These are phyloP conservation scores for Achroia grisella DNA, from an alignment of 1,140 invertebrate species.

Conservation along the genomic window DNA sequence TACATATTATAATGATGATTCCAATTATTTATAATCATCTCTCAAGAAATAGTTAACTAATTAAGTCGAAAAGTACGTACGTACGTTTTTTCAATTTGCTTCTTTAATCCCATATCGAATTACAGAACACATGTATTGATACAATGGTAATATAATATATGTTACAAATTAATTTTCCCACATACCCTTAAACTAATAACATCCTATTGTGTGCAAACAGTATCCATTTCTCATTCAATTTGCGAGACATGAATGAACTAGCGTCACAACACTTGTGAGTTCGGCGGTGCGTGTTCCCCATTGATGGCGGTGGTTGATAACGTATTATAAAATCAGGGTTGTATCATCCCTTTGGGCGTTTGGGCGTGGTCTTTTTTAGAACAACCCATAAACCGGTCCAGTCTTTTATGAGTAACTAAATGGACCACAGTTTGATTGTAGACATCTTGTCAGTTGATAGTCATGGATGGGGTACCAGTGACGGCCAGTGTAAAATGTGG, in stretches of 20 bases:
- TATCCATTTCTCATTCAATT: conserved; percentile 57
- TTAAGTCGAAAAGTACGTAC: no score
- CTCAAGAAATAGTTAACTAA: no score
- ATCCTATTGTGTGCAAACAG: conserved; percentile 61
- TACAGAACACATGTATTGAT: conserved; percentile 15
- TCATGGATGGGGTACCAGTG: conserved; percentile 45
- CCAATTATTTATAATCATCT: no score
- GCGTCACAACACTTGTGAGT: conserved; percentile 58
- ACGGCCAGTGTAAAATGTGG: conserved; percentile 42
- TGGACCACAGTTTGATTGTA: conserved; percentile 7
- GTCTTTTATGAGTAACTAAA: background rate
- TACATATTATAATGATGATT: no score
- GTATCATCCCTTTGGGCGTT: conserved; percentile 19
- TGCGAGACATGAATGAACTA: conserved; percentile 49
- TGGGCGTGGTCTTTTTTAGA: conserved; percentile 26
- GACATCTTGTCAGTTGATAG: conserved; percentile 1
- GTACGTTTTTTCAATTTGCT: conserved; percentile 19
- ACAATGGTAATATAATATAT: conserved; percentile 38
- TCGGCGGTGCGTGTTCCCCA: conserved; percentile 41
- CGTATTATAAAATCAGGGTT: conserved; percentile 16
- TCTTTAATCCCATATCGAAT: conserved; percentile 24
- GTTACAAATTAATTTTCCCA: conserved; percentile 70
- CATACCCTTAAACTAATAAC: conserved; percentile 69
- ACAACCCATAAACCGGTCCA: conserved; percentile 17
- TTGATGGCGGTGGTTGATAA: conserved; percentile 49